Evolutionary conservation across 64 coral and sea anemone genomes (phyloP).

Genomic region (Montipora sp.): DNA sequence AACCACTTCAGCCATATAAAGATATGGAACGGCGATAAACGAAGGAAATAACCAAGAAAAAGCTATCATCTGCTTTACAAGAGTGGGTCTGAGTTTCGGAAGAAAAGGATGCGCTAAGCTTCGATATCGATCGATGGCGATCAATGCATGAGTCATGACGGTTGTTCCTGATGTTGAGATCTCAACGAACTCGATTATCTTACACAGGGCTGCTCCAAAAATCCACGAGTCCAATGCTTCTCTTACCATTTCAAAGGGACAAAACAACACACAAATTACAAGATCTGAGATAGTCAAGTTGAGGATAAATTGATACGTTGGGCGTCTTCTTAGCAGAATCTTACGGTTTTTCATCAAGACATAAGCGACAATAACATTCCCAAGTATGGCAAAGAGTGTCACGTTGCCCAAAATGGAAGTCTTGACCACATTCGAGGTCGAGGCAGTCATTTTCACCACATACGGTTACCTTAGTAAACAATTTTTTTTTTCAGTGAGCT

Average conservation of each 20-base stretch:
- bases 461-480: background rate
- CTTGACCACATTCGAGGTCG: background rate
- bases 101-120: constrained; percentile 28
- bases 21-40: constrained; percentile 24
- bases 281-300: constrained; percentile 71
- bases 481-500: background rate
- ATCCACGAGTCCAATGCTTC: constrained; percentile 24
- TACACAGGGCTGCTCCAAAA: constrained; percentile 43
- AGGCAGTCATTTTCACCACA: background rate
- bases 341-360: constrained; percentile 17
- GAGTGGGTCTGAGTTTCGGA: constrained; percentile 24
- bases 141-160: constrained; percentile 40
- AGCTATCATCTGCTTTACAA: constrained; percentile 50
- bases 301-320: constrained; percentile 57
- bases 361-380: background rate
- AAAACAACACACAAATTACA: constrained; percentile 28
- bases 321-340: constrained; percentile 15
- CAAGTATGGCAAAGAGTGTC: background rate
- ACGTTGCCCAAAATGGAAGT: background rate
- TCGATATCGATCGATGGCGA: constrained; percentile 57
- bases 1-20: constrained; percentile 34
- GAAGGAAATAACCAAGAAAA: constrained; percentile 53
- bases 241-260: constrained; percentile 51
- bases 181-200: constrained; percentile 60
- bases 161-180: constrained; percentile 49